Base-by-base conservation (phyloP, 2,113 vertebrate species). In the Tupaia chinensis region DNA sequence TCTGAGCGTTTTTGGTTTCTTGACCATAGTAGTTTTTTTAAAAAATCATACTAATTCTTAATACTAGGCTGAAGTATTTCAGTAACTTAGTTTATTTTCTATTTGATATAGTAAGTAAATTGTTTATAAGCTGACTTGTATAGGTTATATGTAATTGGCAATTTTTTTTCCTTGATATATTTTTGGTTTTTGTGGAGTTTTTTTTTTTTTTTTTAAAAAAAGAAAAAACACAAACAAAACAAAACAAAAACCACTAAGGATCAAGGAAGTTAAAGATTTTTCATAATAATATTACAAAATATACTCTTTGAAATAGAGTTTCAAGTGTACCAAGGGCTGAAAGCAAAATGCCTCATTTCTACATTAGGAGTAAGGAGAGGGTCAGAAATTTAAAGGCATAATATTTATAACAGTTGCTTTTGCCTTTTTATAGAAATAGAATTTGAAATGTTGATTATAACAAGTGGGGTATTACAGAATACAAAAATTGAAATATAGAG, bases 121-220 rank as follows among this genome's bases (percentile, higher is more conserved):
- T 89, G 20, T 25, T 88, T 94, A 92, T 92, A 68, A 56, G 9
- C 32, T 94, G 22, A 95, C 27, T 53, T 76, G 25, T 53, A 32
- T 89, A 78, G 14, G 8, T 22, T 23, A n/a, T 34, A 70, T 74
- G 22, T 61, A 86, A 92, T 90, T 94, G n/a, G n/a, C 69, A 95
- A 94, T 34, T 23, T 89, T 87, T 85, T 86, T 87, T 85, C 82
- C 78, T 73, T 89, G 66, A 14, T 9, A 15, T 92, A 10, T 54
- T 81, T 85, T 17, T 72, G 7, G 12, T 12, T 87, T 96, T 92
- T 22, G 11, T 87, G 29, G 29, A 60, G 9, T 22, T 72, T 65
- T 89, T 34, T 44, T 65, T 44, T 44, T 44, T 44, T 44, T 44
- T 44, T 3, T 2, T 2, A 32, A 32, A 32, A 32, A 32, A 32